Evolutionary conservation across 1,140 invertebrate genomes (phyloP), one percentile per base, ranked within the genome.

Genomic region (Homarus americanus): DNA sequence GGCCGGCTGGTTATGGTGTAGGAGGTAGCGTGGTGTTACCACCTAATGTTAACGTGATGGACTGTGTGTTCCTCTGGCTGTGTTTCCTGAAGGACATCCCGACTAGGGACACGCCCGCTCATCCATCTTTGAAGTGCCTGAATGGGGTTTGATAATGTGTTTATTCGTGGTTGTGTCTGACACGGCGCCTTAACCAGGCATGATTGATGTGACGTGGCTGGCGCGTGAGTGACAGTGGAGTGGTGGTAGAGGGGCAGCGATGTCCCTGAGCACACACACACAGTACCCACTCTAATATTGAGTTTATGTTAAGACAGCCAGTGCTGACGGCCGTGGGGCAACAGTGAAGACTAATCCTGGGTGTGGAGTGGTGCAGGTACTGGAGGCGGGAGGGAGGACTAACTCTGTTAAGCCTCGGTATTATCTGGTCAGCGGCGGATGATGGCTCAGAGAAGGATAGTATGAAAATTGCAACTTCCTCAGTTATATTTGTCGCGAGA

Each of bases 71-170:
- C 4, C 0, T 66, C n/a, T 28, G 63, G 28, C 20, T 28, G 28
- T 66, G n/a, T 66, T 66, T 32, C 63, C n/a, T 66, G n/a, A 32
- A 28, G 63, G 63, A 9, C 63, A 28, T 3, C 24, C n/a, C 20
- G 4, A n/a, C n/a, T 66, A 20, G 7, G 63, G 28, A 66, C 63
- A 32, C 63, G 63, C 76, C 36, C 49, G 49, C 78, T 53, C 79
- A 82, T 82, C 49, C 79, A 63, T 82, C 79, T 82, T 63, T 82
- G 49, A 24, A 32, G 49, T 82, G 79, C 79, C 79, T 63, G 49
- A 82, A 82, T 53, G 34, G n/a, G 58, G 79, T 63, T 82, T 63
- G 79, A 63, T 82, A 82, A 82, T 82, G 79, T 82, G 79, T 82
- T 32, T 82, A 63, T 82, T 82, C 79, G 79, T 63, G 79, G 79